Evolutionary conservation across 2,113 vertebrate genomes (phyloP).

Genomic region (Aspidoscelis tigris): DNA sequence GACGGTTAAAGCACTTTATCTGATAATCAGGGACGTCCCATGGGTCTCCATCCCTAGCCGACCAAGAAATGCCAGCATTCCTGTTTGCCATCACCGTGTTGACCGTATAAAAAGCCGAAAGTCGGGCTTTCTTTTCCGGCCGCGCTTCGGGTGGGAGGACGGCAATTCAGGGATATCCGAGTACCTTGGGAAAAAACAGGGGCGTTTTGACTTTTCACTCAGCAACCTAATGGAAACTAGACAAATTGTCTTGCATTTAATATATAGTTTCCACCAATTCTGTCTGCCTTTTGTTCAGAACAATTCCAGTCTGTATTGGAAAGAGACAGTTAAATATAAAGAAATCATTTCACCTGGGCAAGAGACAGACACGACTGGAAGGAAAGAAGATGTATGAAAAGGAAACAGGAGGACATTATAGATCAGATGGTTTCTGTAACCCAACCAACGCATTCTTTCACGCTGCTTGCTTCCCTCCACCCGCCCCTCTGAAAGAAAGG

Average conservation of each 20-base stretch:
- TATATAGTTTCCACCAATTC: conserved; percentile 82
- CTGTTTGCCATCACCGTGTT: conserved; percentile 78
- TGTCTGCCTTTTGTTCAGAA: conserved; percentile 80
- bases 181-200: conserved; percentile 84
- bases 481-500: background rate
- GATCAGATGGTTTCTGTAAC: conserved; percentile 59
- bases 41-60: conserved; percentile 79
- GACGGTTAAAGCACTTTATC: conserved; percentile 74
- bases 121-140: conserved; percentile 75
- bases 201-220: conserved; percentile 80
- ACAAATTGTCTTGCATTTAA: conserved; percentile 82
- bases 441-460: conserved; percentile 52
- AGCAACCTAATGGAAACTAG: conserved; percentile 82
- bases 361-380: conserved; percentile 58
- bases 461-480: background rate
- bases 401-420: conserved; percentile 45
- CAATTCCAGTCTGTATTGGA: conserved; percentile 78
- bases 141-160: conserved; percentile 74
- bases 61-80: conserved; percentile 76
- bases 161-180: conserved; percentile 77
- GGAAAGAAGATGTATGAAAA: conserved; percentile 64
- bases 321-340: conserved; percentile 75
- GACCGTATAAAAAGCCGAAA: conserved; percentile 79
- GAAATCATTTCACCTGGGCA: conserved; percentile 75
- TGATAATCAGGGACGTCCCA: conserved; percentile 71